These are phyloP conservation scores for Lates calcarifer DNA, from an alignment of 2,113 vertebrate species.

Conservation along the genomic window DNA sequence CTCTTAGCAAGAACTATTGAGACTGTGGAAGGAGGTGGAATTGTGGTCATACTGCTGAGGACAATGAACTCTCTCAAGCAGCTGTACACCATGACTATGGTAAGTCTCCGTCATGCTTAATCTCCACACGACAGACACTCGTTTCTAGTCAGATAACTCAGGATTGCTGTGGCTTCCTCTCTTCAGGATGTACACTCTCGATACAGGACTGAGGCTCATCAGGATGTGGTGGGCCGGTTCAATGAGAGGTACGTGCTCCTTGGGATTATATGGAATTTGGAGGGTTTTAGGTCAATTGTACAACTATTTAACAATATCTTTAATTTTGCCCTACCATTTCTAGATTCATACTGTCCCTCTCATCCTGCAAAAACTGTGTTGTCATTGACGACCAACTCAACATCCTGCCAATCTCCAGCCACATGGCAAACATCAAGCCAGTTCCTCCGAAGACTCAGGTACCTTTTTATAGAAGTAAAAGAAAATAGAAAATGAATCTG, in stretches of 20 bases:
- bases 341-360: constrained; percentile 95
- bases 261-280: background rate
- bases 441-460: constrained; percentile 91
- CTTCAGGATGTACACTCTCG: constrained; percentile 95
- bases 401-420: constrained; percentile 94
- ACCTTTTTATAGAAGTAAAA: background rate
- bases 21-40: constrained; percentile 96
- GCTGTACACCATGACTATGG: constrained; percentile 98
- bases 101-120: constrained; percentile 55
- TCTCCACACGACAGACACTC: background rate
- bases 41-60: constrained; percentile 93
- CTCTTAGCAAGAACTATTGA: constrained; percentile 95
- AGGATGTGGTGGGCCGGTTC: constrained; percentile 96
- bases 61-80: constrained; percentile 97
- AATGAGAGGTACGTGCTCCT: constrained; percentile 90
- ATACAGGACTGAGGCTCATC: constrained; percentile 96
- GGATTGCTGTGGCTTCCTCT: background rate
- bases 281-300: background rate
- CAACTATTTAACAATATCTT: background rate
- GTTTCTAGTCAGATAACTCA: background rate
- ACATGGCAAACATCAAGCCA: constrained; percentile 90
- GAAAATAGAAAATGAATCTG: background rate
- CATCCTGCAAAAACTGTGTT: constrained; percentile 94
- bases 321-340: background rate
- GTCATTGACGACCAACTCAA: constrained; percentile 97